Evolutionary conservation across 2,888 invertebrate genomes (phyloP), one percentile per base, ranked within the genome.

Genomic region (Harmothoe impar): DNA sequence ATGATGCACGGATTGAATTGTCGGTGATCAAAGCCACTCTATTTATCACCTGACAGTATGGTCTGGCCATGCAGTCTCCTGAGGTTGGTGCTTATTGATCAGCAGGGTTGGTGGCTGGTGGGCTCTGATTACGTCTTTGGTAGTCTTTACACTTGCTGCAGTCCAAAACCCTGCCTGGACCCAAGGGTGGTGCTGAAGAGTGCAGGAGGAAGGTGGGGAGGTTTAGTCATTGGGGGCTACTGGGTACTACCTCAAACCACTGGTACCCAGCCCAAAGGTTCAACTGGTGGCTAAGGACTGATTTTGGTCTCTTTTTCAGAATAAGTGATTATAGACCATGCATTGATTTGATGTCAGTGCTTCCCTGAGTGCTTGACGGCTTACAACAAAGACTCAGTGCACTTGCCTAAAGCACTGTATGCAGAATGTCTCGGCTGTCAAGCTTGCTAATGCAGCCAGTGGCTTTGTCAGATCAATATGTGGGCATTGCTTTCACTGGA

Each of bases 121-220:
- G 62, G 23, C 62, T n/a, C 20, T 29, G 29, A 72, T 72, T 29
- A 72, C 20, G 72, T 72, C 72, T 72, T 72, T 72, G 72, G 72
- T 72, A 15, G 72, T 29, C 72, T 72, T 25, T 72, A 72, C 25
- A 15, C 29, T 29, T 25, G 29, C 62, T 62, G 23, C 20, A 43
- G 10, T 3, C 43, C 5, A 1, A 3, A 62, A 20, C 15, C 7
- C 62, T 7, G 23, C n/a, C 62, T 3, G 20, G 62, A 1, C 7
- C 20, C 62, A n/a, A n/a, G 62, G 62, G 62, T n/a, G 23, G 15
- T 62, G 62, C n/a, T 62, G 7, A 62, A 20, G 62, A 15, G 7
- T 3, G 43, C 43, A 10, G 10, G 43, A 43, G 43, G 43, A 43
- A 43, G 43, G 10, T 3, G 10, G 43, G 43, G 10, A 43, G 43